These are phyloP conservation scores for Drosophila multiciliata DNA, from an alignment of 2,888 invertebrate genomes.

Conservation along the genomic window DNA sequence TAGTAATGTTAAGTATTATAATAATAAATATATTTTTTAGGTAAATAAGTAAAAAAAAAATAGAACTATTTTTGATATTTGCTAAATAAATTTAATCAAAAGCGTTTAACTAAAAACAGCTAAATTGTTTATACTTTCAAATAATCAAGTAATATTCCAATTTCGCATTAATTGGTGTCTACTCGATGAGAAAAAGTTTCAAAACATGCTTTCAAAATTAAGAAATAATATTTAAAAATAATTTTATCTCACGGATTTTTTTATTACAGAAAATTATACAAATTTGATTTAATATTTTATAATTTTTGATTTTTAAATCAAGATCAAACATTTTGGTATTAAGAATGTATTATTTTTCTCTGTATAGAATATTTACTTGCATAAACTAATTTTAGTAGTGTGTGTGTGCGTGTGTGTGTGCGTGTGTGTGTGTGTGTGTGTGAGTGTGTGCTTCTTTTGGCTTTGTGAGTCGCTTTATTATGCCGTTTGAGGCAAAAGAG, in stretches of 20 bases:
- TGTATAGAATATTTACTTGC: too few species aligned
- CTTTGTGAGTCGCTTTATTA: constrained; percentile 58
- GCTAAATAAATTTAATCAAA: neutral
- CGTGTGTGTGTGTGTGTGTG: neutral
- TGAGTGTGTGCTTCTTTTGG: constrained; percentile 7
- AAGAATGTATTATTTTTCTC: neutral
- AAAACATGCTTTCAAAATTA: neutral
- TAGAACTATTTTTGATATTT: too few species aligned
- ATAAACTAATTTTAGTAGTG: neutral
- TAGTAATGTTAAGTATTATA: neutral
- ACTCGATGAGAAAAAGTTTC: neutral
- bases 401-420: neutral
- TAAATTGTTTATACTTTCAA: neutral
- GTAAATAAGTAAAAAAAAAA: too few species aligned
- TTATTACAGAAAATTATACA: neutral
- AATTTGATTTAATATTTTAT: neutral
- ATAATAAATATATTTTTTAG: neutral
- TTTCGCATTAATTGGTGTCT: neutral
- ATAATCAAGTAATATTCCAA: neutral
- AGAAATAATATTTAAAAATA: neutral
- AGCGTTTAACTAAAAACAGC: neutral
- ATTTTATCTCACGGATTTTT: neutral
- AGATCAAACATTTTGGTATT: neutral
- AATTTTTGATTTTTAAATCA: neutral
- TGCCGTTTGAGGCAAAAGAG: constrained; percentile 63